These are phyloP conservation scores for Ptychobarbus kaznakovi DNA, from an alignment of 2,797 vertebrate genomes.

Conservation along the genomic window DNA sequence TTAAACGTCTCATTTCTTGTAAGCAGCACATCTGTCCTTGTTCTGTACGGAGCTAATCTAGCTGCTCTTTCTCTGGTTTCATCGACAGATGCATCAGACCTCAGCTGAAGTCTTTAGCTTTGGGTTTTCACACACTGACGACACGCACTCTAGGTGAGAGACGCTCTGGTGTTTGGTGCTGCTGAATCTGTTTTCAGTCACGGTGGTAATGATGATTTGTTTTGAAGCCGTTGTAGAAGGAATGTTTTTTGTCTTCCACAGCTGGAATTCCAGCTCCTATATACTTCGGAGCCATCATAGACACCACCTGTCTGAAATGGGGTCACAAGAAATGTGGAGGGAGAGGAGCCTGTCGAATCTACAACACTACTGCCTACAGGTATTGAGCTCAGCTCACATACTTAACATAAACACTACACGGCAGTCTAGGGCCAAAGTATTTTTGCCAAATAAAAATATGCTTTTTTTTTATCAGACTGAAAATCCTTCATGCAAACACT, in stretches of 20 bases:
- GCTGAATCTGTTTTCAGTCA: background rate
- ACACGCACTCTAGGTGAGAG: constrained; percentile 87
- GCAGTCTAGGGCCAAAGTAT: background rate
- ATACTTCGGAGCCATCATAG: constrained; percentile 92
- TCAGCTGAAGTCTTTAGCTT: constrained; percentile 89
- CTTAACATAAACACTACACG: background rate
- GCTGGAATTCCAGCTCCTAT: constrained; percentile 93
- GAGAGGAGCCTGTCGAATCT: constrained; percentile 88
- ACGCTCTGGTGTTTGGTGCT: constrained; percentile 10
- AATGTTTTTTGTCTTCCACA: constrained; percentile 63
- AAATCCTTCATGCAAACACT: background rate
- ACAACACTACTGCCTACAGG: constrained; percentile 86
- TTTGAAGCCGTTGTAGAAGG: background rate
- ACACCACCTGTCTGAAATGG: constrained; percentile 91
- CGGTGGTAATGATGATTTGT: background rate
- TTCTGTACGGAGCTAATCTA: background rate
- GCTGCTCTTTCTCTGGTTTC: background rate
- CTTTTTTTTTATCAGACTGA: too few relatives aligned
- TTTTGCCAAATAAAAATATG: background rate
- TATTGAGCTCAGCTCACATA: constrained; percentile 58
- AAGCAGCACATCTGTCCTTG: background rate
- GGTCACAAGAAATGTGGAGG: constrained; percentile 83
- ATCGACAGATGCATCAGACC: constrained; percentile 85
- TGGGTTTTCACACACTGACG: constrained; percentile 89
- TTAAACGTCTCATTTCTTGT: background rate